Conservation (phyloP, 2,797 vertebrate species). For the Coregonus ussuriensis region DNA sequence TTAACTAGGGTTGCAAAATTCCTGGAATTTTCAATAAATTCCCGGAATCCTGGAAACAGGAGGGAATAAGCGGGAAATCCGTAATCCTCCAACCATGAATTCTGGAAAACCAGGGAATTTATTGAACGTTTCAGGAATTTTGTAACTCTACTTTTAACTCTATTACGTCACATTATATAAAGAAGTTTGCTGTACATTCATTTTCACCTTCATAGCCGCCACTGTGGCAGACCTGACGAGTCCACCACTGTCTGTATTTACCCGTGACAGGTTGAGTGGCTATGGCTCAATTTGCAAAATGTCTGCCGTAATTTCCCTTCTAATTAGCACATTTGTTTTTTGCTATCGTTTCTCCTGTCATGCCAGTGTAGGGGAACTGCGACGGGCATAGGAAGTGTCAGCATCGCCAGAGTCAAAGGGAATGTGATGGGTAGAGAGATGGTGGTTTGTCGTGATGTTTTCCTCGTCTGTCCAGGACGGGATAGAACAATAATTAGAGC, state of each 20-base stretch:
- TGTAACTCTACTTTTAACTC: no score
- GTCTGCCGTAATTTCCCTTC: background rate
- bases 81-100: no score
- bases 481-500: background rate
- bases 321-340: background rate
- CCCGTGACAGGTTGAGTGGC: background rate
- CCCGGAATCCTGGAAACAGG: no score
- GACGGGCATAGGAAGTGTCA: background rate
- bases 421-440: background rate
- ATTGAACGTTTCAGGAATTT: no score
- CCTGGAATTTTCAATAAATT: no score
- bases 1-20: no score
- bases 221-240: no score
- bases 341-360: background rate
- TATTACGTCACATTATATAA: no score
- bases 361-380: background rate
- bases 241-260: background rate
- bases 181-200: no score
- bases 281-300: background rate
- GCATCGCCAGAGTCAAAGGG: background rate
- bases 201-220: no score
- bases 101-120: no score
- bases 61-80: no score
- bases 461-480: background rate
- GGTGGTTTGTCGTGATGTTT: background rate